These are phyloP conservation scores for Ceratina australensis DNA, from an alignment of 1,140 invertebrate genomes.

Conservation along the genomic window DNA sequence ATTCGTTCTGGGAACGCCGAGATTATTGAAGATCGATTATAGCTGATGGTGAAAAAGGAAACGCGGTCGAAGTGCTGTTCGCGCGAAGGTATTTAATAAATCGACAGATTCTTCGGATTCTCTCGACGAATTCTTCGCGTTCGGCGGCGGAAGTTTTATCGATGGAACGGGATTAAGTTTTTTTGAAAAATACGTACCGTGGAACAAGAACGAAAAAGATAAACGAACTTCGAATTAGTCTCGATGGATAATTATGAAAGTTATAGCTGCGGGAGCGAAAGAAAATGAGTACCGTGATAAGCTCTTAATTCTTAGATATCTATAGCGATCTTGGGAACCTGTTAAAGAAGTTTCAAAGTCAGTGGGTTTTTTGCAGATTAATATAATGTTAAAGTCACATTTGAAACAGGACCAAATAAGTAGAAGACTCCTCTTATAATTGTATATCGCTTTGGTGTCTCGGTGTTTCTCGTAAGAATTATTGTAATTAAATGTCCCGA, in stretches of 20 bases:
- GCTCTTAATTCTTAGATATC: neutral
- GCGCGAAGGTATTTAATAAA: conserved; percentile 14
- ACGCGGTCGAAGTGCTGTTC: neutral
- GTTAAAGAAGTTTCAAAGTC: neutral
- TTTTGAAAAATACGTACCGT: neutral
- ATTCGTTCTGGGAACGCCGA: conserved; percentile 14
- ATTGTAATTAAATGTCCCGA: neutral
- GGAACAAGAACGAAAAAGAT: neutral
- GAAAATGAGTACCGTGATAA: neutral
- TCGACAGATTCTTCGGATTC: conserved; percentile 5
- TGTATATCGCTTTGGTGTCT: conserved; percentile 6
- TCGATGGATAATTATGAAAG: no score
- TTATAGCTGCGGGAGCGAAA: neutral
- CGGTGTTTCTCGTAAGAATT: conserved; percentile 21
- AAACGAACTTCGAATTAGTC: neutral
- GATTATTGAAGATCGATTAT: conserved; percentile 1
- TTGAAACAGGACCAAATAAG: conserved; percentile 13
- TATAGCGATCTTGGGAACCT: neutral
- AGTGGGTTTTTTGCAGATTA: neutral
- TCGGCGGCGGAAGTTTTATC: neutral
- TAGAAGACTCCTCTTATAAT: conserved; percentile 3
- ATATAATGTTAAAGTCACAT: conserved; percentile 2
- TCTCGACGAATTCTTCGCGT: neutral
- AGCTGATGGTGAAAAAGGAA: neutral
- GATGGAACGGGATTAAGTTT: neutral